Percentiles rank a stretch among this genome's conserved stretches.
Conservation (phyloP, 2,888 invertebrate species). For the Bimastos eiseni region DNA sequence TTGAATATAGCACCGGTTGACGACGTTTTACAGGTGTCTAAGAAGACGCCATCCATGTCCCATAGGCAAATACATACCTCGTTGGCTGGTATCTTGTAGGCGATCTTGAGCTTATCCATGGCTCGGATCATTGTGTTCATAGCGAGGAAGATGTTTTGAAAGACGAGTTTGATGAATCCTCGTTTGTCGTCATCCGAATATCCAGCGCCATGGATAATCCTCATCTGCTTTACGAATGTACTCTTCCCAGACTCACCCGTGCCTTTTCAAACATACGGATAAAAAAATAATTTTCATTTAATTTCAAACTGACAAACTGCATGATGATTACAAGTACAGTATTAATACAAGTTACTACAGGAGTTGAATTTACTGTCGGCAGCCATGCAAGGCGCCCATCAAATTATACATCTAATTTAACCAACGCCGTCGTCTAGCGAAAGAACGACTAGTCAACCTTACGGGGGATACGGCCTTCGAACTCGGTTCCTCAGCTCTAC, state of each 20-base stretch:
- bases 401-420: too few relatives aligned
- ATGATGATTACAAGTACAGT: too few relatives aligned
- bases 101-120: conserved; percentile 97
- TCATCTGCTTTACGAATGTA: conserved; percentile 99
- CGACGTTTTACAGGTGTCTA: background rate
- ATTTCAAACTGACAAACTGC: too few relatives aligned
- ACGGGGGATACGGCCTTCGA: too few relatives aligned
- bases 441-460: too few relatives aligned
- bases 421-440: too few relatives aligned
- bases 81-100: conserved; percentile 87
- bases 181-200: conserved; percentile 99
- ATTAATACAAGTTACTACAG: too few relatives aligned
- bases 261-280: conserved; percentile 67
- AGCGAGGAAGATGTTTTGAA: conserved; percentile 99
- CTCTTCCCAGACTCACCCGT: conserved; percentile 99
- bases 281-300: too few relatives aligned
- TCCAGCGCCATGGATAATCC: conserved; percentile 98
- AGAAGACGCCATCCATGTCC: background rate
- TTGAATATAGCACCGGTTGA: too few relatives aligned
- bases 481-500: too few relatives aligned
- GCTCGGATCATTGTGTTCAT: conserved; percentile 99
- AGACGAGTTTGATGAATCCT: conserved; percentile 96
- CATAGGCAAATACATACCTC: conserved; percentile 58
- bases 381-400: too few relatives aligned
- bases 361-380: too few relatives aligned